Percentiles rank a stretch among this genome's conserved stretches.
These are phyloP conservation scores for Nemotelus pantherinus DNA, from an alignment of 2,888 invertebrate species.

Conservation along the genomic window DNA sequence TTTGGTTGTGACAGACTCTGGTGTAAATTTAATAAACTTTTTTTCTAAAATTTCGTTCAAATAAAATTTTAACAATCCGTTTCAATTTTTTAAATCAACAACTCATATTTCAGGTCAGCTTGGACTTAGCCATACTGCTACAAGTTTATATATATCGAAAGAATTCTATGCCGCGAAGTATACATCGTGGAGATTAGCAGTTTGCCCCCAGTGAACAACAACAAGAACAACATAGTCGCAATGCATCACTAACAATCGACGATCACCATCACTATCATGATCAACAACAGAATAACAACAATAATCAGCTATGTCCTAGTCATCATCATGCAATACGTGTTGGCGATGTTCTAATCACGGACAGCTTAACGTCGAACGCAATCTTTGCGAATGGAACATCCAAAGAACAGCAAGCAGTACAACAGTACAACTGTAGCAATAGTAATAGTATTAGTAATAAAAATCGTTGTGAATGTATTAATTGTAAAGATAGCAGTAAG, in stretches of 20 bases:
- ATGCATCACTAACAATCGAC: constrained; percentile 58
- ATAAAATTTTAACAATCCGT: no score
- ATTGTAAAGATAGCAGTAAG: constrained; percentile 44
- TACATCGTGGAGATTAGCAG: constrained; percentile 74
- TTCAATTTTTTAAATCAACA: no score
- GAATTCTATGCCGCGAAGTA: constrained; percentile 67
- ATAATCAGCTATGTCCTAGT: constrained; percentile 42
- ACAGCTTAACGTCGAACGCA: constrained; percentile 12
- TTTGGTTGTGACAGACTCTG: no score
- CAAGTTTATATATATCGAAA: constrained; percentile 75
- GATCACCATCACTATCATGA: constrained; percentile 60
- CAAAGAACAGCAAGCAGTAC: constrained; percentile 43
- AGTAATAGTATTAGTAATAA: constrained; percentile 27
- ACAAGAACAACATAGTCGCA: constrained; percentile 49
- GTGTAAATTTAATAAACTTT: no score
- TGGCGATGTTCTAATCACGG: constrained; percentile 23
- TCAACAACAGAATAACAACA: constrained; percentile 42
- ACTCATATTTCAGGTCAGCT: constrained; percentile 71
- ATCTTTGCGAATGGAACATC: constrained; percentile 37
- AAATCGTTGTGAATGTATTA: constrained; percentile 46
- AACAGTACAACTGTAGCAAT: constrained; percentile 44
- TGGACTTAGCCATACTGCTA: constrained; percentile 72
- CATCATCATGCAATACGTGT: constrained; percentile 20
- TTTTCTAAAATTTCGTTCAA: no score
- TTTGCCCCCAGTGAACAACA: constrained; percentile 66